Conservation (phyloP, 1,140 invertebrate species). For the Homalodisca vitripennis region DNA sequence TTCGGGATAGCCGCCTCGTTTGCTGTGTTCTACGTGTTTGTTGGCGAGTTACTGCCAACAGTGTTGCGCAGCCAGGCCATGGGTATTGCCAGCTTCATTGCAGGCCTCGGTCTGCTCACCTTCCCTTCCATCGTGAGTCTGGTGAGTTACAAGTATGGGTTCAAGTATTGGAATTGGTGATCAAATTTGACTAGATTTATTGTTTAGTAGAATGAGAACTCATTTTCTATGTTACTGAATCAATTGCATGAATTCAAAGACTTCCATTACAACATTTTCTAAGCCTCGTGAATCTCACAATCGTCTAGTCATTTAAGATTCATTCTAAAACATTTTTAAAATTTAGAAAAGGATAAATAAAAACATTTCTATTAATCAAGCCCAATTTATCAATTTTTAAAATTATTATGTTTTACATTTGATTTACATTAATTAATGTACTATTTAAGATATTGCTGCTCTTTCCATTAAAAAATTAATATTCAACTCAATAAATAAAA, state of each 20-base stretch:
- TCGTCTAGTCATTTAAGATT: too few species aligned
- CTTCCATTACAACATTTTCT: not conserved
- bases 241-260: not conserved
- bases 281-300: not conserved
- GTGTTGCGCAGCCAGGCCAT: slow-evolving; percentile 74
- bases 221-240: not conserved
- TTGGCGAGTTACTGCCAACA: slow-evolving; percentile 76
- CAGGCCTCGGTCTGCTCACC: slow-evolving; percentile 72
- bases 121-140: slow-evolving; percentile 76
- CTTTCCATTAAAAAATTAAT: too few species aligned
- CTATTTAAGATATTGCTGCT: too few species aligned
- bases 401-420: too few species aligned
- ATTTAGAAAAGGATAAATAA: too few species aligned
- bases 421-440: too few species aligned
- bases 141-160: slow-evolving; percentile 48
- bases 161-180: not conserved
- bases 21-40: slow-evolving; percentile 74
- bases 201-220: too few species aligned
- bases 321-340: too few species aligned
- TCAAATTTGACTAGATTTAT: too few species aligned
- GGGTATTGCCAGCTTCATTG: slow-evolving; percentile 64
- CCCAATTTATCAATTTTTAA: too few species aligned
- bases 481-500: too few species aligned
- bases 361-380: too few species aligned
- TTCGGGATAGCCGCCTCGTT: slow-evolving; percentile 84